Conservation (phyloP, 2,797 vertebrate genomes). For the Eurystomus glaucurus region DNA sequence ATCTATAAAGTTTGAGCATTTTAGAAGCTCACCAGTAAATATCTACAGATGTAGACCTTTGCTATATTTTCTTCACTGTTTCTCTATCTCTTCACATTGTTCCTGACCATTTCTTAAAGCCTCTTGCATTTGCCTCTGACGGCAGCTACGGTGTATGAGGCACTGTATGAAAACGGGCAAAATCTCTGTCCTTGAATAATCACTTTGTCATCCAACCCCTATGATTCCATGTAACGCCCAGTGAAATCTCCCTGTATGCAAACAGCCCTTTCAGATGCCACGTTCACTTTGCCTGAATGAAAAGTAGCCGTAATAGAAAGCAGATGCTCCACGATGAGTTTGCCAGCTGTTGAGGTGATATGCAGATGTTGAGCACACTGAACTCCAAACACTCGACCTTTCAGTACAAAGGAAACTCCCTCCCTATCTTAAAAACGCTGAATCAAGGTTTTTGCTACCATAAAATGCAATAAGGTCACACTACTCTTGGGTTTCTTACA, state of each 20-base stretch:
- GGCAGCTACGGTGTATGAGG: background rate
- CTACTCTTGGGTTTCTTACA: background rate
- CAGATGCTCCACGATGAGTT: conserved; percentile 13
- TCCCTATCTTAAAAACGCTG: background rate
- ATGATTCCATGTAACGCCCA: background rate
- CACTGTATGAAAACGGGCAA: background rate
- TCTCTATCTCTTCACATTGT: background rate
- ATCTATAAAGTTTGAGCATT: background rate
- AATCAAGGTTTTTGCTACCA: background rate
- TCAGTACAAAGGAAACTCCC: background rate
- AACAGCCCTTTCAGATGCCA: background rate
- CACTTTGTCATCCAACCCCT: background rate
- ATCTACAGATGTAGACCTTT: background rate
- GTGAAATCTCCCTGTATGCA: background rate
- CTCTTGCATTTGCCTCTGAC: background rate
- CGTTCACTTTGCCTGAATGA: background rate
- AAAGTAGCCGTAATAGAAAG: background rate
- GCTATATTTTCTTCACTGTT: background rate
- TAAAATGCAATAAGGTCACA: background rate
- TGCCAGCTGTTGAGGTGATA: conserved; percentile 5
- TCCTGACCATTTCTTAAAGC: background rate
- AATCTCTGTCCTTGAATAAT: background rate
- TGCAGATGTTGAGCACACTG: background rate
- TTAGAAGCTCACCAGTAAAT: background rate
- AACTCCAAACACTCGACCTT: background rate